Conservation (phyloP, 1,140 invertebrate species). For the Probaryconus sp. region DNA sequence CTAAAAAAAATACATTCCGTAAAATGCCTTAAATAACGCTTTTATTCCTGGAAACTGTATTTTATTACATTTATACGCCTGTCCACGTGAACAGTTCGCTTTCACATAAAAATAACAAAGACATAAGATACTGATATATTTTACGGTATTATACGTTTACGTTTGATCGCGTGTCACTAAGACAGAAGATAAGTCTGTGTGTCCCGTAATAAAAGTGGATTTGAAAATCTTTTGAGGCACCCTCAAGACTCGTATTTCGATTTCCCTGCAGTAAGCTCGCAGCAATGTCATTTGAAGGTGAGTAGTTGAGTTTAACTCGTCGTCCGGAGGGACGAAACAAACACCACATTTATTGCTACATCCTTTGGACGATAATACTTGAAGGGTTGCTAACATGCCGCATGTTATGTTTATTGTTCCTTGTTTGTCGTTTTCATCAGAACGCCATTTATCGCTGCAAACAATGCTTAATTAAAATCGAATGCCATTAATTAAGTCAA, state of each 20-base stretch:
- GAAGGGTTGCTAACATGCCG: constrained; percentile 70
- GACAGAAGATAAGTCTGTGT: constrained; percentile 65
- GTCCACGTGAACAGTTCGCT: constrained; percentile 29
- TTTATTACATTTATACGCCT: constrained; percentile 29
- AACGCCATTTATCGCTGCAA: constrained; percentile 15
- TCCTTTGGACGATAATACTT: constrained; percentile 64
- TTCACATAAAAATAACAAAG: constrained; percentile 49
- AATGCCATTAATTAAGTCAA: constrained; percentile 10
- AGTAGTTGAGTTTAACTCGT: constrained; percentile 69
- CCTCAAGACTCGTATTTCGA: constrained; percentile 66
- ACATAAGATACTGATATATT: constrained; percentile 41
- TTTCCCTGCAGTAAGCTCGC: constrained; percentile 71
- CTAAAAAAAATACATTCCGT: not conserved
- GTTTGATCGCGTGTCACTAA: constrained; percentile 55
- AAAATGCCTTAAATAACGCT: constrained; percentile 16
- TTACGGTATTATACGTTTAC: constrained; percentile 51
- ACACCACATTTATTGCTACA: constrained; percentile 62
- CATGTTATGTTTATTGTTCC: constrained; percentile 63
- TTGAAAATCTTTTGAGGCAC: constrained; percentile 63
- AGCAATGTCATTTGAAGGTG: constrained; percentile 70
- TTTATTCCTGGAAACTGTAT: constrained; percentile 4
- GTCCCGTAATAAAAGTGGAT: constrained; percentile 59
- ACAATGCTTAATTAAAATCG: constrained; percentile 39
- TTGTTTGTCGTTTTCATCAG: constrained; percentile 43
- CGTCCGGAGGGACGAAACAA: constrained; percentile 68